Base-by-base conservation (phyloP, 2,888 invertebrate genomes). In the Eupeodes luniger region DNA sequence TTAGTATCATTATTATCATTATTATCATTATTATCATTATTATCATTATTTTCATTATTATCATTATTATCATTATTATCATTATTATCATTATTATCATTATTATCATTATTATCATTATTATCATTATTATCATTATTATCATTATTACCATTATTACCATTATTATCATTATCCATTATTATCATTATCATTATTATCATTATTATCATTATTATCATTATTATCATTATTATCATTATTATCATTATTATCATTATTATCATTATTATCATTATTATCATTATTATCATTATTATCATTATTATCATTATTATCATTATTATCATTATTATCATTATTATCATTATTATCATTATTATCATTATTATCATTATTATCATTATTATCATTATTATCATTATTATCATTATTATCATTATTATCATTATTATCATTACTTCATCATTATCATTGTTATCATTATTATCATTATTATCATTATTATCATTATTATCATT, bases 311-410 rank as follows among this genome's bases (percentile, higher is more conserved):
- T 36, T 27, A 61, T 61, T 27, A 61, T 61, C 34, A 61, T 61
- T 7, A 61, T 61, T 61, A 61, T 61, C 9, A 61, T 61, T 61
- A 61, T 61, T 14, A 61, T 61, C 34, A 61, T 61, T 14, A 61
- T 61, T 61, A 59, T 59, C 16, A 59, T 59, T 59, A 59, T 59
- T 59, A 59, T 59, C 16, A 59, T 59, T 59, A 59, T 59, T 59
- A 59, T 59, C 16, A 59, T 59, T 59, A 59, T 59, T 59, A 59
- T 59, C 16, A 59, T 59, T 59, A 59, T 59, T 59, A 59, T 59
- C 16, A 59, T 59, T 59, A 19, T 59, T 59, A 59, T 59, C 16
- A 59, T 59, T 59, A 59, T 59, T 59, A 59, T 59, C 14, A 59
- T 59, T 59, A 59, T 59, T 59, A 16, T 59, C 16, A 59, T 59